phyloP scores from a whole-genome alignment of 1,140 invertebrate genomes.

The Leptopilina boulardi region DNA sequence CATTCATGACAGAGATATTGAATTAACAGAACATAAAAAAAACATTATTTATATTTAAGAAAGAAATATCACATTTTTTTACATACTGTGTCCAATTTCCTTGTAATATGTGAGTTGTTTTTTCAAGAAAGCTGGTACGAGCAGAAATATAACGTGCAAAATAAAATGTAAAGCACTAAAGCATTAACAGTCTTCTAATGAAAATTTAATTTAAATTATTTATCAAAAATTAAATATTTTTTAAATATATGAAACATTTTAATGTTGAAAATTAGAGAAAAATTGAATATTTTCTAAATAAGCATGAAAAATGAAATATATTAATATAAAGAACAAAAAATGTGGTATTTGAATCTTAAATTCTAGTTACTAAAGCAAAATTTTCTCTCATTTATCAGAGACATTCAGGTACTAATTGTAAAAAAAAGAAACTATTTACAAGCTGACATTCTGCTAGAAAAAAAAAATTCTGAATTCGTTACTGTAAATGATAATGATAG shows the following conservation, averaged over 20 bases:
- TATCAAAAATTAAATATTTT: too few relatives aligned
- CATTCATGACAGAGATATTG: slow-evolving; percentile 36
- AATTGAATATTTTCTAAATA: too few relatives aligned
- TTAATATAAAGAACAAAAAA: not conserved
- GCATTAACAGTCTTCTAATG: not conserved
- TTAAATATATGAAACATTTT: too few relatives aligned
- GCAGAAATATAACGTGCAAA: slow-evolving; percentile 18
- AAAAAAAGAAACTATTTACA: too few relatives aligned
- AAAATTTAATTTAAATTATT: too few relatives aligned
- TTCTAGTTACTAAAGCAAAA: not conserved
- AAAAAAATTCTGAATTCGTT: not conserved
- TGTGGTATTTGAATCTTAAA: not conserved
- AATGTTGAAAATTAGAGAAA: not conserved
- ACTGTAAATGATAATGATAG: not conserved
- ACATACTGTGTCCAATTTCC: not conserved
- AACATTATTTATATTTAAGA: not conserved
- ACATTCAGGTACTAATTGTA: too few relatives aligned
- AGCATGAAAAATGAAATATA: not conserved
- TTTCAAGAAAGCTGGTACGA: not conserved
- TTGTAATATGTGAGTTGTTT: not conserved
- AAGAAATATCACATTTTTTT: slow-evolving; percentile 23
- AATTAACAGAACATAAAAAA: slow-evolving; percentile 20
- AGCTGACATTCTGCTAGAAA: too few relatives aligned
- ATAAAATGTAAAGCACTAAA: not conserved
- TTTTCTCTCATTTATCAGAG: not conserved